These are phyloP conservation scores for Drosophila tripunctata DNA, from an alignment of 2,888 invertebrate genomes.

Conservation along the genomic window DNA sequence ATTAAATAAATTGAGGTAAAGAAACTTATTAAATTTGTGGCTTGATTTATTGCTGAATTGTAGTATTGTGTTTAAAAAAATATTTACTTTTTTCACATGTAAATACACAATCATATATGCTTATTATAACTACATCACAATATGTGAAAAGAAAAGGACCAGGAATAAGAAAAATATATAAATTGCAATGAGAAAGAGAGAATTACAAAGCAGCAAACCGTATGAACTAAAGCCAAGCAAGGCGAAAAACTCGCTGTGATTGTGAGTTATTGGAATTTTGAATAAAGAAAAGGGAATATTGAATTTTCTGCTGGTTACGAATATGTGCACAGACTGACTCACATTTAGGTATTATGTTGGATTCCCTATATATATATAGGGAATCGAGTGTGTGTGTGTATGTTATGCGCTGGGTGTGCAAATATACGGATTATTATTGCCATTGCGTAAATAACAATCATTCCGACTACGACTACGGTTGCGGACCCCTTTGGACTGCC, in stretches of 20 bases:
- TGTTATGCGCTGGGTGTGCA: constrained; percentile 40
- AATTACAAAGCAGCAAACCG: constrained; percentile 27
- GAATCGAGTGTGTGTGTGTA: too few relatives aligned
- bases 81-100: constrained; percentile 12
- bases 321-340: constrained; percentile 41
- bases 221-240: constrained; percentile 38
- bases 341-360: constrained; percentile 22
- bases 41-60: constrained; percentile 18
- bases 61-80: too few relatives aligned
- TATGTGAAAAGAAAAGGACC: background rate
- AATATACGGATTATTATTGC: constrained; percentile 77
- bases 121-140: background rate
- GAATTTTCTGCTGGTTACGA: constrained; percentile 55
- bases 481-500: constrained; percentile 34
- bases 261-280: constrained; percentile 68
- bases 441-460: constrained; percentile 81
- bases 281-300: constrained; percentile 62
- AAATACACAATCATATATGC: background rate
- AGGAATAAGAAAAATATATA: constrained; percentile 13
- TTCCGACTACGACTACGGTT: constrained; percentile 53
- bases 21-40: too few relatives aligned
- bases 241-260: constrained; percentile 47
- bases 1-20: too few relatives aligned
- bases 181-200: constrained; percentile 31
- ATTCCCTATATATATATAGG: constrained; percentile 7